These are phyloP conservation scores for Odontamblyopus lacepedii DNA, from an alignment of 2,797 vertebrate species.

Conservation along the genomic window DNA sequence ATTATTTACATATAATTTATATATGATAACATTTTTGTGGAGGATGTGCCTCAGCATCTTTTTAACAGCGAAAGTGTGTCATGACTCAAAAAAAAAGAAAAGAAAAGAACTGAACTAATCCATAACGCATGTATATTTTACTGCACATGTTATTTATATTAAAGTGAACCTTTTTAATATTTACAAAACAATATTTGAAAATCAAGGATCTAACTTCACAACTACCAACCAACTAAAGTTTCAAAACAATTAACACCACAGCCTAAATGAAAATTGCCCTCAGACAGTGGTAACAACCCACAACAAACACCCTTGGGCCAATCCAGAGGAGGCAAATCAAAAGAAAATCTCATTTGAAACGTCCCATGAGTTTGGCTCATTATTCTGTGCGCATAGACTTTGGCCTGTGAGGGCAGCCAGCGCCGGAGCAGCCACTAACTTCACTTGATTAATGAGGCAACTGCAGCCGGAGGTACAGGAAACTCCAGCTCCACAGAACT, in stretches of 20 bases:
- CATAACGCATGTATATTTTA: too few relatives aligned
- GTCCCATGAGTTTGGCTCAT: slow-evolving; percentile 79
- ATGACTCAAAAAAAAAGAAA: too few relatives aligned
- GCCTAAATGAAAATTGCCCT: slow-evolving; percentile 54
- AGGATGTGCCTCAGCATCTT: neutral
- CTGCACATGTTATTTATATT: too few relatives aligned
- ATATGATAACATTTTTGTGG: neutral
- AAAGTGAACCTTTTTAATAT: neutral
- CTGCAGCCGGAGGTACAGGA: slow-evolving; percentile 79
- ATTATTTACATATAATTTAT: too few relatives aligned
- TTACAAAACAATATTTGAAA: neutral
- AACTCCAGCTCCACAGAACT: slow-evolving; percentile 72
- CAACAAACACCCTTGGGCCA: slow-evolving; percentile 64
- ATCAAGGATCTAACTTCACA: neutral
- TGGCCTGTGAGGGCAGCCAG: slow-evolving; percentile 75
- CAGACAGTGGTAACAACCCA: slow-evolving; percentile 63
- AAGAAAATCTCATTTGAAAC: slow-evolving; percentile 83
- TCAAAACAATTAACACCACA: slow-evolving; percentile 64
- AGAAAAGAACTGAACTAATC: neutral
- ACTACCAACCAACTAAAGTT: slow-evolving; percentile 28
- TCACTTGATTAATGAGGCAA: slow-evolving; percentile 91
- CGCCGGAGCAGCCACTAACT: slow-evolving; percentile 81
- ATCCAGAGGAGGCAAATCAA: slow-evolving; percentile 72
- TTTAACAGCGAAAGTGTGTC: too few relatives aligned
- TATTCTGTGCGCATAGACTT: slow-evolving; percentile 80